phyloP scores from a whole-genome alignment of 2,888 invertebrate genomes.

The Leptopilina drosophilae region DNA sequence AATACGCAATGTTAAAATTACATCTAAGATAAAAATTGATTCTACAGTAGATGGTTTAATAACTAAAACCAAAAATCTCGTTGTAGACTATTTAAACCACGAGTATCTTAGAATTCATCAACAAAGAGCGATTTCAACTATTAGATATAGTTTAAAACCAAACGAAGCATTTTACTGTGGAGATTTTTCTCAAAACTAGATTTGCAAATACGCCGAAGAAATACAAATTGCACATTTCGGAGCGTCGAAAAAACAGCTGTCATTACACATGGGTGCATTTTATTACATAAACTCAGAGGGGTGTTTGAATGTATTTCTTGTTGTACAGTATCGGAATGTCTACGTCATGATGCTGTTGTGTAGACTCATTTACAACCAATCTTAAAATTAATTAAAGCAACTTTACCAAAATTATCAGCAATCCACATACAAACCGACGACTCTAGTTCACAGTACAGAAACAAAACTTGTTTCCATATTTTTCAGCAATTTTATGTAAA shows the following conservation, averaged over 20 bases:
- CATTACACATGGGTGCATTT: background rate
- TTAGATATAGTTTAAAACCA: conserved; percentile 38
- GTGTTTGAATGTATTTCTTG: no score
- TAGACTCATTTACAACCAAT: no score
- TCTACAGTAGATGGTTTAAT: background rate
- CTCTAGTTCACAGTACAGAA: no score
- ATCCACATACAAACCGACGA: no score
- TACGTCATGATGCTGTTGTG: no score
- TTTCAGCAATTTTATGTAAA: no score
- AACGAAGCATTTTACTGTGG: conserved; percentile 41
- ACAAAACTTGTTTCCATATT: no score
- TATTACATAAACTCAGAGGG: no score
- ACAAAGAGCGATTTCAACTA: conserved; percentile 19
- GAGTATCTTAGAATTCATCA: conserved; percentile 40
- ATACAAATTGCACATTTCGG: conserved; percentile 48
- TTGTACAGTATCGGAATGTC: no score
- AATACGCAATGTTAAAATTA: conserved; percentile 43
- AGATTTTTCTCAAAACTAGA: conserved; percentile 51
- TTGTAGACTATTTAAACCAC: conserved; percentile 41
- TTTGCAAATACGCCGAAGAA: conserved; percentile 43
- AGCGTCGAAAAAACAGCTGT: conserved; percentile 45
- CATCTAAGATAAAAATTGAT: conserved; percentile 36
- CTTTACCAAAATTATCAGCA: no score
- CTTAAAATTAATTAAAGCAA: no score
- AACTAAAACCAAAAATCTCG: conserved; percentile 27